Evolutionary conservation across 2,797 vertebrate species (phyloP).

Genomic region (Hyperoplus immaculatus): DNA sequence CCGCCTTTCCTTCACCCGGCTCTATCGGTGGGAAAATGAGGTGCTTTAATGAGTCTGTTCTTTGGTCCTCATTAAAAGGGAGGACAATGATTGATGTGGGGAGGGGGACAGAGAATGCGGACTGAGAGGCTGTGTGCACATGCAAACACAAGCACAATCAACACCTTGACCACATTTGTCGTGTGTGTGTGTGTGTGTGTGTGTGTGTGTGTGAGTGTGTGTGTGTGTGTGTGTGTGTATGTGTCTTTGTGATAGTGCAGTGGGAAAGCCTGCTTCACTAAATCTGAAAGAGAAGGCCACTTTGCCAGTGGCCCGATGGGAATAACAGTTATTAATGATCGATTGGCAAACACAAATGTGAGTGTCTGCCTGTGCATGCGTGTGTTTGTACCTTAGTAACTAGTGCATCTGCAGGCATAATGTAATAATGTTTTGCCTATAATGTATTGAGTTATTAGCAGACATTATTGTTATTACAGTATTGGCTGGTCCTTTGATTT

Average conservation of each 20-base stretch:
- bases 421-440: too few relatives aligned
- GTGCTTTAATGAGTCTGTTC: constrained; percentile 75
- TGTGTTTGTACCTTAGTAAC: constrained; percentile 33
- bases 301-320: constrained; percentile 60
- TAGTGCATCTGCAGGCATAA: constrained; percentile 15
- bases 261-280: constrained; percentile 33
- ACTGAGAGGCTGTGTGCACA: constrained; percentile 34
- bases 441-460: too few relatives aligned
- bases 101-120: constrained; percentile 42
- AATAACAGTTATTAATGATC: constrained; percentile 64
- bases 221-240: constrained; percentile 11
- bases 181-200: not conserved
- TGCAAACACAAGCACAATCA: constrained; percentile 35
- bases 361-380: constrained; percentile 6
- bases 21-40: constrained; percentile 61
- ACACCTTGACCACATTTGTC: constrained; percentile 31
- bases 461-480: too few relatives aligned
- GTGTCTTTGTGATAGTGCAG: constrained; percentile 31
- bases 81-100: constrained; percentile 77
- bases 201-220: not conserved
- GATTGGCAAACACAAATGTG: constrained; percentile 55
- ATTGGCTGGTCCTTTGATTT: too few relatives aligned
- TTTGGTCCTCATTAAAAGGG: constrained; percentile 73
- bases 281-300: constrained; percentile 49
- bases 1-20: constrained; percentile 40